phyloP scores from a whole-genome alignment of 1,140 invertebrate species.

The Patella vulgata region DNA sequence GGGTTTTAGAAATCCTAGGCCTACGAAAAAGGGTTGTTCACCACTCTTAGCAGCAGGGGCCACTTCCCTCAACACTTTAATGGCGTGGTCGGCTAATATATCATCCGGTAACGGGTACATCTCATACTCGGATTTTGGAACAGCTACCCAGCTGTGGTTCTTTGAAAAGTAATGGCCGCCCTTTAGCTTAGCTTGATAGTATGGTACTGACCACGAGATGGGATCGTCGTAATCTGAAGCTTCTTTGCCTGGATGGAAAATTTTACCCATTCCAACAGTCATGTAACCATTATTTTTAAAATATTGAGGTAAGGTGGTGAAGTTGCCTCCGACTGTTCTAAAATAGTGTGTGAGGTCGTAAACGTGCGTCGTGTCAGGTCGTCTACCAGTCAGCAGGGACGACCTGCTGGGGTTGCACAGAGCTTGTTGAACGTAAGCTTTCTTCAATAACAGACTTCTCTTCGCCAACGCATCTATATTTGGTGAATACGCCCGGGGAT shows the following conservation, averaged over 20 bases:
- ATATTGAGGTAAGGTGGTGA: slow-evolving; percentile 82
- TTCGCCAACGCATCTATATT: slow-evolving; percentile 12
- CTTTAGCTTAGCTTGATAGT: slow-evolving; percentile 12
- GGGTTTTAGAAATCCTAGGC: slow-evolving; percentile 36
- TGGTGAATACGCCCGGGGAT: slow-evolving; percentile 8
- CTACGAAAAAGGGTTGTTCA: slow-evolving; percentile 37
- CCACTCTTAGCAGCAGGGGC: slow-evolving; percentile 4
- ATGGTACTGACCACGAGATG: slow-evolving; percentile 25
- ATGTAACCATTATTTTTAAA: slow-evolving; percentile 82
- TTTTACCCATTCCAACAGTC: slow-evolving; percentile 82
- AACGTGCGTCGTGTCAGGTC: slow-evolving; percentile 79
- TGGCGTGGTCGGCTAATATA: no score
- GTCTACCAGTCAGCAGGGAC: slow-evolving; percentile 81
- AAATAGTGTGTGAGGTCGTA: slow-evolving; percentile 81
- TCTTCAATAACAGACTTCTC: slow-evolving; percentile 5
- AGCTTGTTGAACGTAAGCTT: slow-evolving; percentile 75
- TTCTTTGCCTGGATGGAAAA: slow-evolving; percentile 76
- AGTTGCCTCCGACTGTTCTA: slow-evolving; percentile 77
- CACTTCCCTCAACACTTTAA: no score
- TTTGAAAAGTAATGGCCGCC: not conserved
- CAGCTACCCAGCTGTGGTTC: not conserved
- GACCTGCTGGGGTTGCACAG: slow-evolving; percentile 86
- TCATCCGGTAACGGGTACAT: no score
- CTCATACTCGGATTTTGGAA: not conserved
- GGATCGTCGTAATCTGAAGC: slow-evolving; percentile 27